Evolutionary conservation across 2,888 invertebrate species (phyloP), one percentile per base, ranked within the genome.

Genomic region (Alitta virens): DNA sequence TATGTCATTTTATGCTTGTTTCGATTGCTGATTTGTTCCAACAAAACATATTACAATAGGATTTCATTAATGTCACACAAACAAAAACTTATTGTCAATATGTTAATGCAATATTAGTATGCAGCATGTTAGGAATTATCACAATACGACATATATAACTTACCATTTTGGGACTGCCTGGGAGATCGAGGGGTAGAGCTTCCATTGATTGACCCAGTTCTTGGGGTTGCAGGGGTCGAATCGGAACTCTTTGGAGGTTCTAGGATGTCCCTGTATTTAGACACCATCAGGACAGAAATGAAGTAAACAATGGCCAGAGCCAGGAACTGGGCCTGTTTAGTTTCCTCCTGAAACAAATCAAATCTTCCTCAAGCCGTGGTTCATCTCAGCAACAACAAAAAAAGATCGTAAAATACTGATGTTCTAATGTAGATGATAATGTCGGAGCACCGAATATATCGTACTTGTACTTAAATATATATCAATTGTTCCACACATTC

Each of bases 231-330:
- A 5, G 66, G 64, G 2, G 50, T 56, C 3, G 62, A 33, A 12
- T 33, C 33, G n/a, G 59, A 49, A 21, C 59, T 51, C 16, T 49
- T 76, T 9, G 83, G 83, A 3, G 99, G 98, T 84, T 99, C 99
- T 78, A 99, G 85, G 72, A 99, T 98, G 82, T 99, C 99, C 56
- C 99, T 89, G 85, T 99, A 99, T 82, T 99, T 96, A 51, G 98
- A 99, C 70, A 99, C 99, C 99, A 99, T 99, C 80, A 99, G 86
- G 73, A 99, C 99, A 33, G 98, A 98, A 78, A 98, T 94, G 86
- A 99, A 97, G 86, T 99, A 99, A 64, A 99, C 97, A 81, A 98
- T 97, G 70, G 99, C 96, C 77, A 99, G 86, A 18, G 98, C 96
- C 73, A 99, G 87, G 86, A 99, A 99, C 86, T 99, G 98, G 2